Evolutionary conservation across 2,113 vertebrate species (phyloP), one percentile per base, ranked within the genome.

Genomic region (Dolichallabes microphthalmus): DNA sequence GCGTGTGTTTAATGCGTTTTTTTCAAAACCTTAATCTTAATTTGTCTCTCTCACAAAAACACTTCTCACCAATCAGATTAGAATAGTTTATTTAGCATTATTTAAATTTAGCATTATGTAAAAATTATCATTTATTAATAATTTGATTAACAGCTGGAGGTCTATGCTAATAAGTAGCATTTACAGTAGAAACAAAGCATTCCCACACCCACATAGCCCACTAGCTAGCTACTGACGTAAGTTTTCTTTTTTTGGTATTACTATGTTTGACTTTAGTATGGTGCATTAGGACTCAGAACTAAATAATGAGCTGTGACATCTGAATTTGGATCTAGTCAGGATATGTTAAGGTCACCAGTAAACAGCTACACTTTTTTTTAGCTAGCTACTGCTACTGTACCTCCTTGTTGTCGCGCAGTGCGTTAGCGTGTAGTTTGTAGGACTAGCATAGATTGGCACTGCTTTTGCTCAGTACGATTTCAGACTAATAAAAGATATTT

Each of bases 21-120:
- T n/a, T n/a, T n/a, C n/a, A 57, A 78, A 82, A 77, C 66, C 74
- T 80, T 71, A n/a, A n/a, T n/a, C n/a, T 82, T 85, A 80, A 92
- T 91, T 87, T 86, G 0, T 35, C 32, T 7, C 71, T 60, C 58
- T 64, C 57, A 35, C 32, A 78, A 22, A 35, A 30, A 39, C 27
- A 68, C 14, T 17, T 15, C 45, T 68, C 27, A 32, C 27, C 64
- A 68, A 17, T 32, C 27, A 17, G 64, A 32, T 68, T 68, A 68
- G n/a, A 2, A 4, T 27, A 27, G 4, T 14, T 66, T 14, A 66
- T 0, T 30, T 66, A 66, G 27, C 27, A 66, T 69, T 17, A n/a
- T n/a, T n/a, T n/a, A n/a, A n/a, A n/a, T n/a, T n/a, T n/a, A n/a
- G n/a, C n/a, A n/a, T n/a, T n/a, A n/a, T n/a, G n/a, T n/a, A n/a